phyloP scores from a whole-genome alignment of 2,888 invertebrate species.

The Galerucella calmariensis region DNA sequence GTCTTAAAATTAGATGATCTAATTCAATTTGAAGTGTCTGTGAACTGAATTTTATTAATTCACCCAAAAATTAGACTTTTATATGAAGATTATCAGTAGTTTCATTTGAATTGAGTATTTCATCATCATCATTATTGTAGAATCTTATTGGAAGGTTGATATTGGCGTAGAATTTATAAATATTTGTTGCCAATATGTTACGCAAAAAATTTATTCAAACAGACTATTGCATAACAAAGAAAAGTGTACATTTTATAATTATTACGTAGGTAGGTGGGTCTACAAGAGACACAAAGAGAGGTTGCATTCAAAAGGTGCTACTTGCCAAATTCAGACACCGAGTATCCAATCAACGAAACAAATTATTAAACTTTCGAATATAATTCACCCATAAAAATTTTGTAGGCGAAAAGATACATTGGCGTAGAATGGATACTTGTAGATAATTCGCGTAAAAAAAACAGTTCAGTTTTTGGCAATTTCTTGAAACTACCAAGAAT shows the following conservation, averaged over 20 bases:
- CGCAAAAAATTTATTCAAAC: background rate
- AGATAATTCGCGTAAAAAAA: too few relatives aligned
- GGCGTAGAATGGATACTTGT: constrained; percentile 1
- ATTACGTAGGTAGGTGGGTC: constrained; percentile 3
- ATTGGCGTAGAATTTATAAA: too few relatives aligned
- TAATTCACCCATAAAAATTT: constrained; percentile 30
- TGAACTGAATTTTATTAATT: too few relatives aligned
- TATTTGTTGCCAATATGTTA: background rate
- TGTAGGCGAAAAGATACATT: constrained; percentile 33
- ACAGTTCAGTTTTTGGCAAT: too few relatives aligned
- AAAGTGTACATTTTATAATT: constrained; percentile 4
- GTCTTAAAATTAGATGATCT: too few relatives aligned
- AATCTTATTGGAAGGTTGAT: too few relatives aligned
- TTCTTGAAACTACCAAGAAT: too few relatives aligned
- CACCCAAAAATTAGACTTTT: too few relatives aligned
- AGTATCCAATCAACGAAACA: constrained; percentile 16
- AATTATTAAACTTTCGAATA: constrained; percentile 39
- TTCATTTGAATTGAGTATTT: too few relatives aligned
- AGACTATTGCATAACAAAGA: constrained; percentile 1
- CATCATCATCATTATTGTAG: too few relatives aligned
- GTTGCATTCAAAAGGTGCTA: constrained; percentile 31
- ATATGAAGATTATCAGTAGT: too few relatives aligned
- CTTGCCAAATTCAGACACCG: constrained; percentile 34
- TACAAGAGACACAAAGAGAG: constrained; percentile 22
- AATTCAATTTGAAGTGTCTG: too few relatives aligned